Conservation (phyloP, 1,140 invertebrate genomes). For the Cardiocondyla obscurior region DNA sequence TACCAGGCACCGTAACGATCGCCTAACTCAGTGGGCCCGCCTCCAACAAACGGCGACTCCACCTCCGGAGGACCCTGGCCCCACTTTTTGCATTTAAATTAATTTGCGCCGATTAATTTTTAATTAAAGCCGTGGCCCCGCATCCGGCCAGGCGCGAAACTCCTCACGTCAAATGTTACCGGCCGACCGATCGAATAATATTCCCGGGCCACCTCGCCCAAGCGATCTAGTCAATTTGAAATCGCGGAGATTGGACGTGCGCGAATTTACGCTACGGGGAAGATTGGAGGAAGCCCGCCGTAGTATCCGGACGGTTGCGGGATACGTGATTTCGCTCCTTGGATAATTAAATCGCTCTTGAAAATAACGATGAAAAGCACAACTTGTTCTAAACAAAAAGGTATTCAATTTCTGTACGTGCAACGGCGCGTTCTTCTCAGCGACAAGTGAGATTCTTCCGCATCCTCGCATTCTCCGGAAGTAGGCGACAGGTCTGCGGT, state of each 20-base stretch:
- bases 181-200: constrained; percentile 19
- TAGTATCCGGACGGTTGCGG: not conserved
- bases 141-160: constrained; percentile 65
- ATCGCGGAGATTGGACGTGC: constrained; percentile 15
- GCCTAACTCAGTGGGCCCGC: constrained; percentile 81
- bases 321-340: constrained; percentile 10
- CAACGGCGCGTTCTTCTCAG: not conserved
- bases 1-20: constrained; percentile 78
- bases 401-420: not conserved
- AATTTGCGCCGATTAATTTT: constrained; percentile 83
- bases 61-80: constrained; percentile 71
- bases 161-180: constrained; percentile 58
- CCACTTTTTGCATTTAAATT: constrained; percentile 82
- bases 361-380: not conserved
- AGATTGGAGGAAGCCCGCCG: not conserved
- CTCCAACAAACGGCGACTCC: constrained; percentile 78
- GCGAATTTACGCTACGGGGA: constrained; percentile 26
- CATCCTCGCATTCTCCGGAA: not conserved
- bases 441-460: not conserved
- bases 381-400: not conserved
- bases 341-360: constrained; percentile 27
- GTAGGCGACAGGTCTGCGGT: not conserved
- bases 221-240: constrained; percentile 6
- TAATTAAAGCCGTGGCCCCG: constrained; percentile 78
- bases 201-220: not conserved